phyloP scores from a whole-genome alignment of 1,140 invertebrate genomes.

The Trichonephila clavipes region DNA sequence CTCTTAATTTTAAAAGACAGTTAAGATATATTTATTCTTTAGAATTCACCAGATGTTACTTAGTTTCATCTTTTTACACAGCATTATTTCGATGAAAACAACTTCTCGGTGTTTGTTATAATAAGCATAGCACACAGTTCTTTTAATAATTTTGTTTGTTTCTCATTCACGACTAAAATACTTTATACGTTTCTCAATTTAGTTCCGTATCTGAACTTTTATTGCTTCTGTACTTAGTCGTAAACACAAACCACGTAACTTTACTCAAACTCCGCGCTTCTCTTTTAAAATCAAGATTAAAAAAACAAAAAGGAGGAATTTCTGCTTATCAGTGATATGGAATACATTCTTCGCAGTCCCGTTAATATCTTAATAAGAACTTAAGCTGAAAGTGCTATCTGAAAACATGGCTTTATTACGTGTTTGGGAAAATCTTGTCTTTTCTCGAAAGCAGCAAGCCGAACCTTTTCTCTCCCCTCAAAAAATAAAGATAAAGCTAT shows the following conservation, averaged over 20 bases:
- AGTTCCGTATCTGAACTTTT: slow-evolving; percentile 31
- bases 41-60: neutral
- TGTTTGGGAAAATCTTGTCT: slow-evolving; percentile 60
- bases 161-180: neutral
- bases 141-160: neutral
- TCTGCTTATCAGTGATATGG: slow-evolving; percentile 37
- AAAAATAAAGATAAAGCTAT: slow-evolving; percentile 74
- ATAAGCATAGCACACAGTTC: neutral
- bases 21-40: neutral
- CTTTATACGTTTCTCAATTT: slow-evolving; percentile 48
- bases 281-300: slow-evolving; percentile 35
- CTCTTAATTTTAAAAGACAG: neutral
- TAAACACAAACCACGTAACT: neutral
- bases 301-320: neutral
- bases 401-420: slow-evolving; percentile 71
- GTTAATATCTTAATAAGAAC: slow-evolving; percentile 73
- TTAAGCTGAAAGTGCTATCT: slow-evolving; percentile 65
- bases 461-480: slow-evolving; percentile 27
- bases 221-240: slow-evolving; percentile 39
- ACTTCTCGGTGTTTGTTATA: neutral
- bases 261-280: neutral
- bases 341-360: slow-evolving; percentile 18
- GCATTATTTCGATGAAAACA: neutral
- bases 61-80: neutral
- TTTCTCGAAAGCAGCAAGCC: slow-evolving; percentile 19